phyloP scores from a whole-genome alignment of 2,797 vertebrate genomes.

The Sebastes miniatus region DNA sequence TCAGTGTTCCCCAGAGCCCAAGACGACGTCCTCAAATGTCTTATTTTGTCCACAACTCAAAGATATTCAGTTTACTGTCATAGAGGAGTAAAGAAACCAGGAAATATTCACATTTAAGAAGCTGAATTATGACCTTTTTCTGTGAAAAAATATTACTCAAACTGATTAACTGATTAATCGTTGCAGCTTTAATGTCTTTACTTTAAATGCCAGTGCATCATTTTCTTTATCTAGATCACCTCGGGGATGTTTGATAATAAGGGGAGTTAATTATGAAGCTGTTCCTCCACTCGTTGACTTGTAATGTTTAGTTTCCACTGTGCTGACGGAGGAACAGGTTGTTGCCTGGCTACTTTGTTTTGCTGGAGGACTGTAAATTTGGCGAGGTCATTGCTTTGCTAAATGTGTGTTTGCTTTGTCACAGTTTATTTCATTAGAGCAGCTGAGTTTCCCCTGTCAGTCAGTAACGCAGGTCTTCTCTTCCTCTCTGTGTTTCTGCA shows the following conservation, averaged over 20 bases:
- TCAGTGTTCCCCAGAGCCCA: too few species aligned
- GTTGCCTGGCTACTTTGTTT: constrained; percentile 37
- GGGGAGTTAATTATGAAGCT: background rate
- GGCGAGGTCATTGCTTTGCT: background rate
- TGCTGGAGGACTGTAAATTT: constrained; percentile 10
- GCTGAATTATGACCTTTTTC: background rate
- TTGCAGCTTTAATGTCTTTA: background rate
- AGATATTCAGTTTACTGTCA: background rate
- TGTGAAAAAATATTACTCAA: too few species aligned
- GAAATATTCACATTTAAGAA: background rate
- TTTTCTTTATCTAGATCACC: background rate
- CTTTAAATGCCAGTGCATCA: background rate
- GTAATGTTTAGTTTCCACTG: constrained; percentile 1
- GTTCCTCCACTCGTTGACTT: background rate
- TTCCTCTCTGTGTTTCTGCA: constrained; percentile 68
- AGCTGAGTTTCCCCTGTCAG: background rate
- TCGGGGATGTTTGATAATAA: background rate
- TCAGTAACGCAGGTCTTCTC: constrained; percentile 31
- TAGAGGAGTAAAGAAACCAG: background rate
- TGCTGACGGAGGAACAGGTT: constrained; percentile 9
- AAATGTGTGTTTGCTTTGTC: constrained; percentile 28
- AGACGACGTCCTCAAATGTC: background rate
- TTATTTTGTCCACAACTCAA: background rate
- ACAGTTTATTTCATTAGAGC: constrained; percentile 14
- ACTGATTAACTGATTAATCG: too few species aligned